Evolutionary conservation across 37 sponge, comb jelly and placozoan species (phyloP).

Genomic region (Beroe forskalii): DNA sequence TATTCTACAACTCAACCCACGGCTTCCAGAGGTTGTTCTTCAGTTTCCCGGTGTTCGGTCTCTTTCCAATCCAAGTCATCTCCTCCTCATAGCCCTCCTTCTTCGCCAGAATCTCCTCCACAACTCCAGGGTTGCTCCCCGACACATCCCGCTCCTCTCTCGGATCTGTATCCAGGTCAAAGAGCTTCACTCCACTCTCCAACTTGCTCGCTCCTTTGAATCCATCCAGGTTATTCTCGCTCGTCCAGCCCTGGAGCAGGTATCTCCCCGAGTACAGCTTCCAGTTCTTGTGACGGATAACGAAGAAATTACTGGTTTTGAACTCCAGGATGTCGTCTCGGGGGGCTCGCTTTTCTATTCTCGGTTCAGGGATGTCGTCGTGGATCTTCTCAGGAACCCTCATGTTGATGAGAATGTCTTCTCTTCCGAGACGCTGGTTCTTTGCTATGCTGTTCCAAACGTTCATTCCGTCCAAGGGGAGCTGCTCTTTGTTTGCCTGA

Average conservation of each 20-base stretch:
- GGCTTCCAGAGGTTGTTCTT: not conserved
- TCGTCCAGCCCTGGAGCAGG: conserved; percentile 11
- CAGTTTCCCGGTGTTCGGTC: not conserved
- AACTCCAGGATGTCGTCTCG: not conserved
- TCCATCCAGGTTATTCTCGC: not conserved
- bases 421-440: not conserved
- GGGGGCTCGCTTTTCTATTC: not conserved
- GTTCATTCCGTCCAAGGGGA: not conserved
- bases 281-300: conserved; percentile 23
- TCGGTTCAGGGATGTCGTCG: not conserved
- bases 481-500: not conserved
- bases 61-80: not conserved
- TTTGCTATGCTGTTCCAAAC: not conserved
- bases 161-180: not conserved
- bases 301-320: conserved; percentile 4
- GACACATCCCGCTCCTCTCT: not conserved
- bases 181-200: not conserved
- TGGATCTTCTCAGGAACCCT: not conserved
- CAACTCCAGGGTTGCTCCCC: not conserved
- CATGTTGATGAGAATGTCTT: not conserved
- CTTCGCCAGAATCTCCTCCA: not conserved
- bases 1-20: not conserved
- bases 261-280: not conserved
- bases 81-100: not conserved
- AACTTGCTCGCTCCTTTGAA: not conserved